These are phyloP conservation scores for Chloroclysta siterata DNA, from an alignment of 2,888 invertebrate genomes.

Conservation along the genomic window DNA sequence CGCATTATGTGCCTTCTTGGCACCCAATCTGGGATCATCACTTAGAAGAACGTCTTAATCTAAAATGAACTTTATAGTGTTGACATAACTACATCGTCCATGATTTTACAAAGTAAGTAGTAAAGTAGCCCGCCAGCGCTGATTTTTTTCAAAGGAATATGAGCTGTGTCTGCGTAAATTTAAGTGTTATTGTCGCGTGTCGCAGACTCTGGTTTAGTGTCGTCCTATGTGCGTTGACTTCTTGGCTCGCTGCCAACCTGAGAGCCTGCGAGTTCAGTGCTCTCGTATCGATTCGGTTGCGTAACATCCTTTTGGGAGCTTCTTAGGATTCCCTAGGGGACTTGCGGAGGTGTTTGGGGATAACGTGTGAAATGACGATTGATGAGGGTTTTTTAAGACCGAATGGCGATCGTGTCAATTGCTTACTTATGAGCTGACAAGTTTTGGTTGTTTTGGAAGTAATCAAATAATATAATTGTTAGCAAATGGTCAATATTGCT, in stretches of 20 bases:
- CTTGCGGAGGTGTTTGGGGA: constrained; percentile 1
- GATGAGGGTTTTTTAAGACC: not conserved
- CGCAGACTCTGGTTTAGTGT: constrained; percentile 1
- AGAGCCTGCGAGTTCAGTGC: constrained; percentile 22
- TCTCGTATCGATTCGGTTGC: constrained; percentile 28
- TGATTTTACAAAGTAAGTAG: not conserved
- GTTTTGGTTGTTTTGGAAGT: too few species aligned
- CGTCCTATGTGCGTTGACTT: constrained; percentile 6
- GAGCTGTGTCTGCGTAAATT: not conserved
- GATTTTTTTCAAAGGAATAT: not conserved
- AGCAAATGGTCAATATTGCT: too few species aligned
- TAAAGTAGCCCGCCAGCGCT: not conserved
- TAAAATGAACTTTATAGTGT: not conserved
- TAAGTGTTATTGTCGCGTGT: not conserved
- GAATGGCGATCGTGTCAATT: not conserved
- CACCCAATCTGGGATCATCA: not conserved
- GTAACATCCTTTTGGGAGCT: constrained; percentile 22
- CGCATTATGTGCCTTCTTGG: not conserved
- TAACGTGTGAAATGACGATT: constrained; percentile 1
- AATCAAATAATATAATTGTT: not conserved
- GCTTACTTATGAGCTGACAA: too few species aligned
- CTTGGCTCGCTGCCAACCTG: constrained; percentile 15
- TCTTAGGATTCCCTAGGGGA: constrained; percentile 3
- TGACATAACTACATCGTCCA: not conserved
- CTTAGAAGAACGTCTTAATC: not conserved